Conservation (phyloP, 1,140 invertebrate species). For the Vollenhovia emeryi region DNA sequence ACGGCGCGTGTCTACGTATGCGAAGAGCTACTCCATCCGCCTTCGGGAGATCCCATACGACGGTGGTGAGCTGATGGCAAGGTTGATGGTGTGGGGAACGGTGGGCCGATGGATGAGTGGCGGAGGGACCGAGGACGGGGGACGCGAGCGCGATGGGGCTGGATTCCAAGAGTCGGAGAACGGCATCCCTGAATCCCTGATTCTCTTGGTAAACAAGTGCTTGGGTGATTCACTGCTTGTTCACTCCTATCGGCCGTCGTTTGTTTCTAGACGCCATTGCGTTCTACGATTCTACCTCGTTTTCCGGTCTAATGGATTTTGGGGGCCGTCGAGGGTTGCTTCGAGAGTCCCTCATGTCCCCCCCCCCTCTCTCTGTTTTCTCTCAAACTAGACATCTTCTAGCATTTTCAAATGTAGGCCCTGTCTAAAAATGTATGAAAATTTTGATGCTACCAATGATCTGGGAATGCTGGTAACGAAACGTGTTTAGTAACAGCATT, state of each 20-base stretch:
- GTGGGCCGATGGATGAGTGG: constrained; percentile 31
- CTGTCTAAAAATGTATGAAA: background rate
- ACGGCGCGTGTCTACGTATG: constrained; percentile 55
- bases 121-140: constrained; percentile 12
- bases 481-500: background rate
- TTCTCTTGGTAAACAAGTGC: constrained; percentile 85
- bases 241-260: constrained; percentile 83
- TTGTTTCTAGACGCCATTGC: constrained; percentile 84
- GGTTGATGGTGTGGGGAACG: constrained; percentile 30
- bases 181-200: constrained; percentile 82
- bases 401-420: background rate
- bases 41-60: constrained; percentile 44
- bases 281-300: constrained; percentile 80
- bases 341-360: constrained; percentile 49
- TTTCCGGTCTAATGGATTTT: constrained; percentile 81
- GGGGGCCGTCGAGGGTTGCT: constrained; percentile 53
- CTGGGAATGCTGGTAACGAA: constrained; percentile 7
- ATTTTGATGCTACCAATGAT: background rate
- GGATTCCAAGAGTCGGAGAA: constrained; percentile 77
- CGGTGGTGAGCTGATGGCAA: constrained; percentile 54
- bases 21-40: constrained; percentile 53
- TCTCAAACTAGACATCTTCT: constrained; percentile 7
- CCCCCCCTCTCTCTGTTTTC: background rate
- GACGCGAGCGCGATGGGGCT: constrained; percentile 67
- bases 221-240: constrained; percentile 85